Conservation (phyloP, 1,140 invertebrate genomes). For the Lucilia sericata region DNA sequence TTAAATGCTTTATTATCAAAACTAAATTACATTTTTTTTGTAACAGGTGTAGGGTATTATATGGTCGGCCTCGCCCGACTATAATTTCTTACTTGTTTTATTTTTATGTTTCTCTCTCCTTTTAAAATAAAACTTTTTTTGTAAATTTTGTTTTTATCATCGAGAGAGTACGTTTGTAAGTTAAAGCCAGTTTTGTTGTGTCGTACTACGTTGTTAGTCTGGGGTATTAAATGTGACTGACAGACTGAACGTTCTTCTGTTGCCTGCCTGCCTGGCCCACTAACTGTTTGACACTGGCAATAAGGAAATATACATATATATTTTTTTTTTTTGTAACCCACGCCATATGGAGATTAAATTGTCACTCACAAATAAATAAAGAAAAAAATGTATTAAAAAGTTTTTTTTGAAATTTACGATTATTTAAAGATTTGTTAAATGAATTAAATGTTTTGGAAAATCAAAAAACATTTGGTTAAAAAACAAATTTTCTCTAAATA, state of each 20-base stretch:
- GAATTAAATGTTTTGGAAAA: background rate
- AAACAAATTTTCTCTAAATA: no score
- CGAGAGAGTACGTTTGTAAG: background rate
- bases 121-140: background rate
- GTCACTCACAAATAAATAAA: background rate
- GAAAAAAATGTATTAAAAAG: background rate
- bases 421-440: background rate
- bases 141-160: background rate
- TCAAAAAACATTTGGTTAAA: no score
- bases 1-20: no score
- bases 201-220: background rate
- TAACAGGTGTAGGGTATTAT: no score
- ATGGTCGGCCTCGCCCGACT: no score
- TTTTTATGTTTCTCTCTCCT: background rate
- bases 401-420: background rate
- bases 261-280: background rate
- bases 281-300: background rate
- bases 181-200: background rate
- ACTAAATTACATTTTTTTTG: no score
- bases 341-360: constrained; percentile 7
- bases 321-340: constrained; percentile 5
- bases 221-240: background rate
- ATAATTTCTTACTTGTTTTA: no score
- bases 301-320: background rate
- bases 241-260: background rate